A percentile compares a stretch with the other conserved stretches of the same genome.
phyloP scores from a whole-genome alignment of 37 sponge, comb jelly and placozoan genomes.

The Axinella damicornis region DNA sequence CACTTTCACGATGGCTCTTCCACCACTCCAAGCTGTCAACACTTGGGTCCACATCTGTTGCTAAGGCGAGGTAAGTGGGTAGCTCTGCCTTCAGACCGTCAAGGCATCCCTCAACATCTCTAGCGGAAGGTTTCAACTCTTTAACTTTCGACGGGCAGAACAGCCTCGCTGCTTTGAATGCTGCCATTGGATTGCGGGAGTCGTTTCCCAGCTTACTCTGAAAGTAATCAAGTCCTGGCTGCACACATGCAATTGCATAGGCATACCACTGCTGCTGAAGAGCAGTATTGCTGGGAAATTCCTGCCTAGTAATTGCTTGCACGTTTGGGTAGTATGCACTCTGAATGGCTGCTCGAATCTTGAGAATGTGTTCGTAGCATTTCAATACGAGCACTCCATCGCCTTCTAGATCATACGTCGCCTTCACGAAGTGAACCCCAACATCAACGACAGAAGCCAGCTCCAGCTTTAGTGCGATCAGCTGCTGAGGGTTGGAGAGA shows the following conservation, averaged over 20 bases:
- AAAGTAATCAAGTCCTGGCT: neutral
- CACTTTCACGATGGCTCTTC: no score
- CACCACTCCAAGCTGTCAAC: no score
- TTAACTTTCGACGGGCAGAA: no score
- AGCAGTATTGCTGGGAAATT: neutral
- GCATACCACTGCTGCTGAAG: neutral
- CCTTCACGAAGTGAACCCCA: constrained; percentile 3
- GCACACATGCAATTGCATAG: neutral
- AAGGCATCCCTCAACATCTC: neutral
- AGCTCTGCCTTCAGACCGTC: no score
- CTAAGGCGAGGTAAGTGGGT: no score
- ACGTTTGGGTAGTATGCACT: constrained; percentile 34
- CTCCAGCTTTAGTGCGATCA: neutral
- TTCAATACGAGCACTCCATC: neutral
- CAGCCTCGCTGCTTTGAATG: no score
- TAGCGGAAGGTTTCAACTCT: no score
- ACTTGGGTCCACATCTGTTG: no score
- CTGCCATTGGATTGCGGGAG: neutral
- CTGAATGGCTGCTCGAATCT: constrained; percentile 4
- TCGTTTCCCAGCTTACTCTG: neutral
- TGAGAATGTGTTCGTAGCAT: neutral
- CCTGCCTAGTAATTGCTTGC: constrained; percentile 17
- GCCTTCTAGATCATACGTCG: neutral
- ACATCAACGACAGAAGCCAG: constrained; percentile 3
- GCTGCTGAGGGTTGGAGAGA: neutral